Evolutionary conservation across 2,888 invertebrate genomes (phyloP).

Genomic region (Eucriotettix oculatus): DNA sequence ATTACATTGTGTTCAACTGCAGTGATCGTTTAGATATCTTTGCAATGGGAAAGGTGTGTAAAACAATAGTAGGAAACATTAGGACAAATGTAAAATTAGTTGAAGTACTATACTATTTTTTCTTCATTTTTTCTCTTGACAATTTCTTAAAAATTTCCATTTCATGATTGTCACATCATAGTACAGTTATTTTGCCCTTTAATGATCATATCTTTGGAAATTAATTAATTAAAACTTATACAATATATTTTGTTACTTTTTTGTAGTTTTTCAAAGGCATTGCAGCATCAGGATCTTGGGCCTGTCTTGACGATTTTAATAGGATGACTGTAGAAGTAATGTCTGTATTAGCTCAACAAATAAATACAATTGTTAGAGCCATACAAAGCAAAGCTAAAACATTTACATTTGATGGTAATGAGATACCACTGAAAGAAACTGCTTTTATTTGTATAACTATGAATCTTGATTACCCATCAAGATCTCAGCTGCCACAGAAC

Average conservation of each 20-base stretch:
- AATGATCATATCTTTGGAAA: no score
- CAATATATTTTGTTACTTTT: neutral
- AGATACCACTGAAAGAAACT: slow-evolving; percentile 51
- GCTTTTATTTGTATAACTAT: slow-evolving; percentile 70
- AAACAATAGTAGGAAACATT: no score
- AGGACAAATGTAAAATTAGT: no score
- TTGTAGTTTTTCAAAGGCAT: slow-evolving; percentile 61
- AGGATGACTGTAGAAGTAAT: slow-evolving; percentile 70
- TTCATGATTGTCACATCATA: no score
- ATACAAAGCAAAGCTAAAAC: slow-evolving; percentile 44
- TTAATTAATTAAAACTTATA: neutral
- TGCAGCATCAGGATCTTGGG: slow-evolving; percentile 73
- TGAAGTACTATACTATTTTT: no score
- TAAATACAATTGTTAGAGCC: slow-evolving; percentile 61
- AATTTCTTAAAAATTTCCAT: no score
- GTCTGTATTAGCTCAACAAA: slow-evolving; percentile 76
- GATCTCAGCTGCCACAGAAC: slow-evolving; percentile 72
- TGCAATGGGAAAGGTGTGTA: slow-evolving; percentile 54
- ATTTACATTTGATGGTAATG: slow-evolving; percentile 65
- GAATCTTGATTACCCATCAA: slow-evolving; percentile 67
- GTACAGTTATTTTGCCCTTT: no score
- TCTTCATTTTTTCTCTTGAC: no score
- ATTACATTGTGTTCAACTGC: slow-evolving; percentile 77
- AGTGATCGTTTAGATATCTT: slow-evolving; percentile 74
- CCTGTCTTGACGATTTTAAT: slow-evolving; percentile 79